phyloP scores from a whole-genome alignment of 2,888 invertebrate genomes.

The Pteria penguin region DNA sequence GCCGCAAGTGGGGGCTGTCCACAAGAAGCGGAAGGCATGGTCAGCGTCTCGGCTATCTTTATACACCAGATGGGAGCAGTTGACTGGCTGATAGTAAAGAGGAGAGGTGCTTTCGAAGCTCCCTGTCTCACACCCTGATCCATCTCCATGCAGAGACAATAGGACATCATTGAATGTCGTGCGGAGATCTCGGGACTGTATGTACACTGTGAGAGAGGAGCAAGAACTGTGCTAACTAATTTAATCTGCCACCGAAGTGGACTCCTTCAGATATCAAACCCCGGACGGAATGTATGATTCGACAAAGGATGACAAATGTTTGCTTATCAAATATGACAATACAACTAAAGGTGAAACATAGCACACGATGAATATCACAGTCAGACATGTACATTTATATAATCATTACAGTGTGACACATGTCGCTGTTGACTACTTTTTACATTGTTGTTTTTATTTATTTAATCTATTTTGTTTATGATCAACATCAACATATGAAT shows the following conservation, averaged over 20 bases:
- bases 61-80: slow-evolving; percentile 52
- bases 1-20: slow-evolving; percentile 59
- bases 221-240: slow-evolving; percentile 6
- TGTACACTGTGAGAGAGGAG: slow-evolving; percentile 29
- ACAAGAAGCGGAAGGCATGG: slow-evolving; percentile 43
- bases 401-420: too few relatives aligned
- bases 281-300: too few relatives aligned
- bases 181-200: slow-evolving; percentile 32
- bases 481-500: too few relatives aligned
- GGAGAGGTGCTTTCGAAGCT: slow-evolving; percentile 34
- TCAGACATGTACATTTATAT: too few relatives aligned
- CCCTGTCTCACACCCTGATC: slow-evolving; percentile 47
- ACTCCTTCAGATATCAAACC: too few relatives aligned
- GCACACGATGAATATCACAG: too few relatives aligned
- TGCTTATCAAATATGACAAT: too few relatives aligned
- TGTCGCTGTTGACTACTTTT: too few relatives aligned
- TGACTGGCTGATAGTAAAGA: slow-evolving; percentile 42
- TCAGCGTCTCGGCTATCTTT: slow-evolving; percentile 47
- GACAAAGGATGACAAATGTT: too few relatives aligned
- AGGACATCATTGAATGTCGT: slow-evolving; percentile 30
- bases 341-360: too few relatives aligned
- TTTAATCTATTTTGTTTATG: too few relatives aligned
- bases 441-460: too few relatives aligned
- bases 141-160: slow-evolving; percentile 23
- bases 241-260: background rate